Evolutionary conservation across 2,797 vertebrate genomes (phyloP).

Genomic region (Ataeniobius toweri): DNA sequence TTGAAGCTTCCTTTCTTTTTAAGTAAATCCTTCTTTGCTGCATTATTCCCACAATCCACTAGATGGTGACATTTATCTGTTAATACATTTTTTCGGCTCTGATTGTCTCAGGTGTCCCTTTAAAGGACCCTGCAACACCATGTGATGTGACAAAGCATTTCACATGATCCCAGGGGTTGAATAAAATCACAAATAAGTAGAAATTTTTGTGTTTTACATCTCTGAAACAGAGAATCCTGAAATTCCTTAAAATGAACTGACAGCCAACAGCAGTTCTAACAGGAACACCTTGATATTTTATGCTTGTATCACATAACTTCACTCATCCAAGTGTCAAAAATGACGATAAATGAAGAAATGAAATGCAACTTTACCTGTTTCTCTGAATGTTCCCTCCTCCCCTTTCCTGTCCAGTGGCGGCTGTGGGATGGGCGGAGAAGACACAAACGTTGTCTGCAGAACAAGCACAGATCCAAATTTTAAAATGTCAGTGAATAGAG

Average conservation of each 20-base stretch:
- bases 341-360: neutral
- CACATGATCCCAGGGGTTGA: conserved; percentile 5
- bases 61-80: conserved; percentile 49
- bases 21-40: neutral
- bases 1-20: neutral
- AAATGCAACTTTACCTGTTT: conserved; percentile 64
- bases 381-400: conserved; percentile 22
- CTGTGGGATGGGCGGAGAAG: conserved; percentile 74
- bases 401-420: conserved; percentile 68
- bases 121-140: neutral
- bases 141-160: neutral
- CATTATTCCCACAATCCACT: conserved; percentile 33
- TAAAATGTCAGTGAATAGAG: conserved; percentile 7
- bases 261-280: neutral
- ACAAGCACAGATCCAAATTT: conserved; percentile 10
- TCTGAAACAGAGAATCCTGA: neutral
- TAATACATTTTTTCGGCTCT: neutral
- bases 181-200: neutral
- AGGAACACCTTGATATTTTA: neutral
- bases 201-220: too few species aligned
- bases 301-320: neutral
- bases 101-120: neutral
- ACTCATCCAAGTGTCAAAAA: too few species aligned
- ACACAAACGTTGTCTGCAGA: conserved; percentile 68
- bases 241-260: neutral